These are phyloP conservation scores for Megamerina dolium DNA, from an alignment of 2,888 invertebrate species.

Conservation along the genomic window DNA sequence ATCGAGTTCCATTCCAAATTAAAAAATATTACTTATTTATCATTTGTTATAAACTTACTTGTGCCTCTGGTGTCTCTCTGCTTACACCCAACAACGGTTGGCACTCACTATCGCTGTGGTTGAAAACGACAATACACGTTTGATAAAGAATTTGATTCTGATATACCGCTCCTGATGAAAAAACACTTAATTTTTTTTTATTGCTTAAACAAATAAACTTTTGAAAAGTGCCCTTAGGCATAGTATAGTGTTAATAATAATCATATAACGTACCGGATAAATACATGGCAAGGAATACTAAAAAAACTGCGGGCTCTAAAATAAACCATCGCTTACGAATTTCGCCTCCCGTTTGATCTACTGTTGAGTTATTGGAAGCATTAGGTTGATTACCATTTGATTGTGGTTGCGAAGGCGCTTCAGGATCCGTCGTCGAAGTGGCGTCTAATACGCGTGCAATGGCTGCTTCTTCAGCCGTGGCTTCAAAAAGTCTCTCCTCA, in stretches of 20 bases:
- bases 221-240: no score
- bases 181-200: neutral
- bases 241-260: no score
- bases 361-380: no score
- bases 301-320: constrained; percentile 43
- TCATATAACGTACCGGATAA: constrained; percentile 39
- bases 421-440: constrained; percentile 1
- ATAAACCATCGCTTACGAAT: constrained; percentile 32
- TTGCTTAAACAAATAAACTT: neutral
- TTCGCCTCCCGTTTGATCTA: no score
- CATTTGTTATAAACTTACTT: constrained; percentile 30
- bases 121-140: constrained; percentile 59
- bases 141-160: constrained; percentile 65
- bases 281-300: constrained; percentile 42
- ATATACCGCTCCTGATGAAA: constrained; percentile 48
- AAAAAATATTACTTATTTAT: neutral
- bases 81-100: constrained; percentile 38
- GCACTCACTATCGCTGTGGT: constrained; percentile 58
- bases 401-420: neutral
- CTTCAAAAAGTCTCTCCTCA: constrained; percentile 27
- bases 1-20: no score
- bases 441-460: constrained; percentile 16
- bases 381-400: neutral
- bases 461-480: constrained; percentile 9
- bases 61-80: constrained; percentile 53